Conservation (phyloP, 2,888 invertebrate genomes). For the Diadegma fenestrale region DNA sequence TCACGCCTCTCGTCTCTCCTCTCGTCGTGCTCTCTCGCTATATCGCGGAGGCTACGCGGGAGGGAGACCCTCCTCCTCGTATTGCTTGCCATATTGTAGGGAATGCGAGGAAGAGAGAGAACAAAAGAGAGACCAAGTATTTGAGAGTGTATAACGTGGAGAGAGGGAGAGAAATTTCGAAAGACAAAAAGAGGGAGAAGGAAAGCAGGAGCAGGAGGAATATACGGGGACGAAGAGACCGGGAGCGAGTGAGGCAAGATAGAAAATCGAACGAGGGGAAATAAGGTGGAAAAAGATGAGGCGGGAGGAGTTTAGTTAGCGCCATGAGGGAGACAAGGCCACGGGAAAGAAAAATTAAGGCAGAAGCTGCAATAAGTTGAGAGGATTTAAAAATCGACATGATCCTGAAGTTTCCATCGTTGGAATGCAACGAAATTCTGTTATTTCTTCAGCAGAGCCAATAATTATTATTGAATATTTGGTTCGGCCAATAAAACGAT, state of each 20-base stretch:
- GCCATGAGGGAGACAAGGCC: no score
- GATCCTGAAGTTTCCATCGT: no score
- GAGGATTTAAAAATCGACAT: no score
- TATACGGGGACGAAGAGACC: not conserved
- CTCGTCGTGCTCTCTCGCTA: conserved; percentile 23
- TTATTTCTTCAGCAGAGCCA: no score
- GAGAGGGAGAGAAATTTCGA: conserved; percentile 1
- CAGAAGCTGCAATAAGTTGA: no score
- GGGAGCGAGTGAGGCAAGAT: not conserved
- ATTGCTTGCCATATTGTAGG: conserved; percentile 23
- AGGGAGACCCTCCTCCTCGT: conserved; percentile 62
- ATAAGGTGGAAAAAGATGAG: not conserved
- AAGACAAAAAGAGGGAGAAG: conserved; percentile 5
- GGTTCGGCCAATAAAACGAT: no score
- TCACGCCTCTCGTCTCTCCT: conserved; percentile 53
- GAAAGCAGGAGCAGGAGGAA: not conserved
- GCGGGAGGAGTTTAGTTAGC: not conserved
- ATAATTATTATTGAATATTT: no score
- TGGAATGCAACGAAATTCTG: no score
- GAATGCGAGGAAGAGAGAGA: conserved; percentile 17
- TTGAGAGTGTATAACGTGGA: not conserved
- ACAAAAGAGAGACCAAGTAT: not conserved
- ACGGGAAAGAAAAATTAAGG: no score
- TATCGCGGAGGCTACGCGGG: conserved; percentile 41
- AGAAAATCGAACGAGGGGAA: not conserved